Evolutionary conservation across 2,113 vertebrate species (phyloP).

Genomic region (Menidia beryllina): DNA sequence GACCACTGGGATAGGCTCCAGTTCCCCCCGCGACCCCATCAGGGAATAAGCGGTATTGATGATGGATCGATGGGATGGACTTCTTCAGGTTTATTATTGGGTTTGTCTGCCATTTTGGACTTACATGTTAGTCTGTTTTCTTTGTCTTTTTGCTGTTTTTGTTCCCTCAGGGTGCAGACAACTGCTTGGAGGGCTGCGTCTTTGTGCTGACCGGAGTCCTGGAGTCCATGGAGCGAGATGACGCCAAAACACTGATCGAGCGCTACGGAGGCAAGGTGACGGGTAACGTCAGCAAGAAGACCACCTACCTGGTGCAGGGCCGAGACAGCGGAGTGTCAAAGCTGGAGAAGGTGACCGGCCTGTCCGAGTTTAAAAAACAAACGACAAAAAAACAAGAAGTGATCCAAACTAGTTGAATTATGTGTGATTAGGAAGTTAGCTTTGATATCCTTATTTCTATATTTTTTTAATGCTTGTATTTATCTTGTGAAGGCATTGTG

Average conservation of each 20-base stretch:
- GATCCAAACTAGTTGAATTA: too few species aligned
- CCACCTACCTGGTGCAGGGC: slow-evolving; percentile 92
- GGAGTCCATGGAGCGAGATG: slow-evolving; percentile 95
- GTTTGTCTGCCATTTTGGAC: too few species aligned
- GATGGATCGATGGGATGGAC: too few species aligned
- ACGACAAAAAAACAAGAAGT: too few species aligned
- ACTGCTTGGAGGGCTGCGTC: slow-evolving; percentile 94
- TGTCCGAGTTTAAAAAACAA: too few species aligned
- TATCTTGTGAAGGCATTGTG: rapidly evolving
- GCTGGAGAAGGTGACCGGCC: slow-evolving; percentile 87
- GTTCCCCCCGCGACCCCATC: too few species aligned
- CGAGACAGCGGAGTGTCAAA: slow-evolving; percentile 92
- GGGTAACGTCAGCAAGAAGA: slow-evolving; percentile 95
- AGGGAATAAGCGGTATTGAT: too few species aligned
- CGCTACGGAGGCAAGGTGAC: slow-evolving; percentile 97
- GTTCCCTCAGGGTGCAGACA: slow-evolving; percentile 90
- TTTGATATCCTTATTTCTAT: neutral
- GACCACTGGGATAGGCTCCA: too few species aligned
- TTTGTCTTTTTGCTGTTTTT: neutral
- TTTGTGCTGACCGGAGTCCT: slow-evolving; percentile 96
- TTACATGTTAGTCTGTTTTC: too few species aligned
- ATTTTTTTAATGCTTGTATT: neutral
- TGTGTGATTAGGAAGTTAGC: too few species aligned
- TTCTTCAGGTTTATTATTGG: too few species aligned
- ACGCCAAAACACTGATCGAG: slow-evolving; percentile 92